phyloP scores from a whole-genome alignment of 2,113 vertebrate genomes.

The Sphaerodactylus townsendi region DNA sequence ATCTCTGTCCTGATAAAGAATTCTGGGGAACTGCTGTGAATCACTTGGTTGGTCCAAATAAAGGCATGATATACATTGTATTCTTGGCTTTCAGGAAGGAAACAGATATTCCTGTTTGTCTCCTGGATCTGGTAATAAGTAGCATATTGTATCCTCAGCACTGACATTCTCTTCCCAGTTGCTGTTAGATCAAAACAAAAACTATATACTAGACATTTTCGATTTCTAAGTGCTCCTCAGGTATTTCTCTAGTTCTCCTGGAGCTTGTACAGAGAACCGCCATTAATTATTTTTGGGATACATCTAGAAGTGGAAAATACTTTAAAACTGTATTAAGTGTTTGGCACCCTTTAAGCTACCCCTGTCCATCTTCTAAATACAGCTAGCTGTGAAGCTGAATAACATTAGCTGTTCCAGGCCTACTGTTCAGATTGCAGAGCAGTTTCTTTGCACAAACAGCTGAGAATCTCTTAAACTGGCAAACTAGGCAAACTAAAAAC shows the following conservation, averaged over 20 bases:
- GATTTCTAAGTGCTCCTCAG: not conserved
- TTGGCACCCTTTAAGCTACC: not conserved
- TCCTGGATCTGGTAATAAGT: no score
- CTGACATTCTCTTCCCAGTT: not conserved
- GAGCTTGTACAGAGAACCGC: not conserved
- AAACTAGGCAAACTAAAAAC: fast-evolving
- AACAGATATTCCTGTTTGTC: not conserved
- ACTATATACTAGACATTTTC: not conserved
- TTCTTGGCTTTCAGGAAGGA: not conserved
- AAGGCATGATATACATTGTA: no score
- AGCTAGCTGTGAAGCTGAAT: not conserved
- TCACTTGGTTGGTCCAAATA: no score
- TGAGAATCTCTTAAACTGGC: not conserved
- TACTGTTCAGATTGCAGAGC: not conserved
- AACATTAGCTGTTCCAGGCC: not conserved
- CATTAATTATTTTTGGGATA: not conserved
- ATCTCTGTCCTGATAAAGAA: no score
- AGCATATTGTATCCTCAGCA: not conserved
- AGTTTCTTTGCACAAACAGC: not conserved
- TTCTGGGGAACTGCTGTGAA: no score
- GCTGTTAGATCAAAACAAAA: not conserved
- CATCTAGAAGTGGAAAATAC: not conserved
- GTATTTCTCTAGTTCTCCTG: not conserved
- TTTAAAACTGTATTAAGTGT: not conserved
- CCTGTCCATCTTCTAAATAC: not conserved